Percentiles rank a stretch among this genome's conserved stretches.
Conservation (phyloP, 2,113 vertebrate genomes). For the Xyrauchen texanus region DNA sequence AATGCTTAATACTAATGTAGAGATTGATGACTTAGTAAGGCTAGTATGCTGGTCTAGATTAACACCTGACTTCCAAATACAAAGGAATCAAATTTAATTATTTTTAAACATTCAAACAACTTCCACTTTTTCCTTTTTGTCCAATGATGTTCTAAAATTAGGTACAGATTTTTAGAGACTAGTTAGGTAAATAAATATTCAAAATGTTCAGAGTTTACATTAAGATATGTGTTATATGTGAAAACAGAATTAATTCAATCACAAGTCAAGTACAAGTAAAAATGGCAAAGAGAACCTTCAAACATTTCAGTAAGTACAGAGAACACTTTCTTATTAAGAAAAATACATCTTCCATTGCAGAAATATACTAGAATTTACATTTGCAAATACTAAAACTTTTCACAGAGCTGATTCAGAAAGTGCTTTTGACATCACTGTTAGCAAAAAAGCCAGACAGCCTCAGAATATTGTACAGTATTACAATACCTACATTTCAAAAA, state of each 20-base stretch:
- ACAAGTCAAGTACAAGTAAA: constrained; percentile 10
- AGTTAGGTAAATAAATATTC: background rate
- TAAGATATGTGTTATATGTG: background rate
- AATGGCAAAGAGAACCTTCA: background rate
- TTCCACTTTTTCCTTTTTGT: background rate
- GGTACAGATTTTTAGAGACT: background rate
- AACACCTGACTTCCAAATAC: background rate
- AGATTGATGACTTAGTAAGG: background rate
- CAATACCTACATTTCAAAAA: constrained; percentile 3
- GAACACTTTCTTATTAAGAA: constrained; percentile 57
- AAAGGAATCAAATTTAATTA: background rate
- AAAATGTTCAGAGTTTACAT: background rate
- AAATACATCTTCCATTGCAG: constrained; percentile 50
- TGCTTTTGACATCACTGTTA: constrained; percentile 43
- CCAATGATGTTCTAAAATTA: background rate
- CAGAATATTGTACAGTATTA: constrained; percentile 16
- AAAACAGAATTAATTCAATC: background rate
- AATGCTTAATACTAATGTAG: background rate
- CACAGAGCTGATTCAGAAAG: constrained; percentile 34
- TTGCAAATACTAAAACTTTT: constrained; percentile 32
- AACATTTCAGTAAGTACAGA: constrained; percentile 33
- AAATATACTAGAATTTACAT: constrained; percentile 23
- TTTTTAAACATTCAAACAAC: background rate
- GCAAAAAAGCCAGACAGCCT: constrained; percentile 14
- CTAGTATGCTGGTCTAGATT: background rate